These are phyloP conservation scores for Semaprochilodus insignis DNA, from an alignment of 2,797 vertebrate species.

Conservation along the genomic window DNA sequence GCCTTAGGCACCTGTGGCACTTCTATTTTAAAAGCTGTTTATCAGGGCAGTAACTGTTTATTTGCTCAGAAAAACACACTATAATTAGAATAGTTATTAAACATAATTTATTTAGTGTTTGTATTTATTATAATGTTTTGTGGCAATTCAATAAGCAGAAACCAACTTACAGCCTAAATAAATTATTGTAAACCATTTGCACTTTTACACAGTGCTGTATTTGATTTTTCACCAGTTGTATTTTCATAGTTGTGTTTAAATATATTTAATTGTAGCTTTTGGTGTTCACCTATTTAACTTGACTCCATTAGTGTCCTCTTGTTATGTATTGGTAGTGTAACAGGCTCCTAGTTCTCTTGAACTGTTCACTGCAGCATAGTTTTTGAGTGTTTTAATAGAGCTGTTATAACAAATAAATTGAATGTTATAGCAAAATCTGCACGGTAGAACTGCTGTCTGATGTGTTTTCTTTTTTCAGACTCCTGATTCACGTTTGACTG, in stretches of 20 bases:
- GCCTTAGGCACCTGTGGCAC: too few relatives aligned
- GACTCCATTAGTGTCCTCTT: not conserved
- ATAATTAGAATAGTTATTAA: too few relatives aligned
- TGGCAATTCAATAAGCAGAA: too few relatives aligned
- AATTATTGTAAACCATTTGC: too few relatives aligned
- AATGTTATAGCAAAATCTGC: conserved; percentile 1
- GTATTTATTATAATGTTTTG: too few relatives aligned
- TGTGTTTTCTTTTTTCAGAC: conserved; percentile 78
- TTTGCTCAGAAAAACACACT: too few relatives aligned
- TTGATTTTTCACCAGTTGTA: not conserved
- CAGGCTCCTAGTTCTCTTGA: not conserved
- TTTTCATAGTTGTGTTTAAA: not conserved
- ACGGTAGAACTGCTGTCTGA: not conserved
- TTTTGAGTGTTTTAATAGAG: not conserved
- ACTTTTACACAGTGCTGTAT: too few relatives aligned
- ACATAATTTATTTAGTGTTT: too few relatives aligned
- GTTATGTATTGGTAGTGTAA: not conserved
- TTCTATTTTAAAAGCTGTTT: too few relatives aligned
- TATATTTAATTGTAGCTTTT: not conserved
- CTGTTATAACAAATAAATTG: not conserved
- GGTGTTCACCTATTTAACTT: not conserved
- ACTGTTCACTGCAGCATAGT: not conserved
- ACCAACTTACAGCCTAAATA: too few relatives aligned
- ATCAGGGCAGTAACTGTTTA: too few relatives aligned
- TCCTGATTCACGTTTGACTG: conserved; percentile 90